Conservation (phyloP, 2,113 vertebrate species). For the Athene cunicularia region DNA sequence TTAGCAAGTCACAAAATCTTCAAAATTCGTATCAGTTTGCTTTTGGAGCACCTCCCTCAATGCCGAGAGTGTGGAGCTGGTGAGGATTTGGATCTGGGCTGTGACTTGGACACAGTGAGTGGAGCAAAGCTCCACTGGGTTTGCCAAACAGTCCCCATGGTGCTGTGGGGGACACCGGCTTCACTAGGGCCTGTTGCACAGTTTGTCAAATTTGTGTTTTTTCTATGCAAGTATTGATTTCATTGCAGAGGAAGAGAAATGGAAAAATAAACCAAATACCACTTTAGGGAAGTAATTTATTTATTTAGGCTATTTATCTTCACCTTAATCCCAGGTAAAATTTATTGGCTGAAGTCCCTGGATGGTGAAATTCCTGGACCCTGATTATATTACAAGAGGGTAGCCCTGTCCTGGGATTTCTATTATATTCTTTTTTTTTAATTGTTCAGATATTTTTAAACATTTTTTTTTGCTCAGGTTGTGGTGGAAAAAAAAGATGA, state of each 20-base stretch:
- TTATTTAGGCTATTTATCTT: constrained; percentile 41
- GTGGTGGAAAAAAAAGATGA: not conserved
- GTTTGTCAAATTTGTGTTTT: not conserved
- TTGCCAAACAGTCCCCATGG: not conserved
- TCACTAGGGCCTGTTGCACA: not conserved
- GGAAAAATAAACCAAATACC: not conserved
- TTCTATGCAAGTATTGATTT: constrained; percentile 12
- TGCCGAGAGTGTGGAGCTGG: not conserved
- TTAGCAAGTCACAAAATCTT: not conserved
- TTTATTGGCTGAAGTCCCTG: not conserved
- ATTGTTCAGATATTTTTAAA: not conserved
- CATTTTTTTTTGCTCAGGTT: not conserved
- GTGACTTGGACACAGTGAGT: not conserved
- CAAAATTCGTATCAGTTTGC: not conserved
- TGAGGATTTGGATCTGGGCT: not conserved
- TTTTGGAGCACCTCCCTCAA: not conserved
- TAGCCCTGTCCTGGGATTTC: not conserved
- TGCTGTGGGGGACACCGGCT: not conserved
- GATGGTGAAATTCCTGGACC: not conserved
- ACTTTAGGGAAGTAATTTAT: not conserved
- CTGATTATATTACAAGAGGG: not conserved
- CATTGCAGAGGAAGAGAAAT: not conserved
- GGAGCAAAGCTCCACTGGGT: not conserved
- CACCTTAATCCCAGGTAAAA: constrained; percentile 32
- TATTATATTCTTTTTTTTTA: not conserved